phyloP scores from a whole-genome alignment of 2,113 vertebrate species.

The Cinclus mexicanus region DNA sequence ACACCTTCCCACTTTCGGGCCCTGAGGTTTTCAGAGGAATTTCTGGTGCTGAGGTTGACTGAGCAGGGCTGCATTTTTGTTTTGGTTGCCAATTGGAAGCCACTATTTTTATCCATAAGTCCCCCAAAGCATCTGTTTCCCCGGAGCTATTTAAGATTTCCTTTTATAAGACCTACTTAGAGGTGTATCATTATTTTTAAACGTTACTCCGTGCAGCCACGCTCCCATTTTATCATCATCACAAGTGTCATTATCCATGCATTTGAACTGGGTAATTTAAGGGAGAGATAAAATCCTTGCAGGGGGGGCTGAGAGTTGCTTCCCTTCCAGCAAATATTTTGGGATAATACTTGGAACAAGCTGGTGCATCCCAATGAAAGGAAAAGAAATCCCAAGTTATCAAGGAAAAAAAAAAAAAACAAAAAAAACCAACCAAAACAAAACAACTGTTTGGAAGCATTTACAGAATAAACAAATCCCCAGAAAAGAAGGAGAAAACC shows the following conservation, averaged over 20 bases:
- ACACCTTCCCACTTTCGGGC: not conserved
- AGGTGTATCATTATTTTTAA: slow-evolving; percentile 59
- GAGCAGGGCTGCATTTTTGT: slow-evolving; percentile 4
- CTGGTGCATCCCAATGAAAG: not conserved
- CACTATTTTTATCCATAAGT: slow-evolving; percentile 48
- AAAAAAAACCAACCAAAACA: not conserved
- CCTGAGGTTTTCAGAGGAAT: not conserved
- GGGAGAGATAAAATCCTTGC: slow-evolving; percentile 14
- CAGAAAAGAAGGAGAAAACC: not conserved
- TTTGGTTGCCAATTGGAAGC: slow-evolving; percentile 47
- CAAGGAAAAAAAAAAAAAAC: not conserved
- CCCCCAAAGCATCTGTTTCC: slow-evolving; percentile 66
- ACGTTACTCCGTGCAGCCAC: slow-evolving; percentile 17
- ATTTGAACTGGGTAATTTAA: not conserved
- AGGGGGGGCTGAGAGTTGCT: not conserved
- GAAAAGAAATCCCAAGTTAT: not conserved
- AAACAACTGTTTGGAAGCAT: not conserved
- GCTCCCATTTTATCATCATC: slow-evolving; percentile 23
- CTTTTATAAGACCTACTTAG: slow-evolving; percentile 40
- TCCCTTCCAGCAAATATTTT: slow-evolving; percentile 6
- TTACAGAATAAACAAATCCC: not conserved
- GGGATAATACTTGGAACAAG: not conserved
- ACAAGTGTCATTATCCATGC: not conserved
- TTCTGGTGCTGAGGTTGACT: not conserved
- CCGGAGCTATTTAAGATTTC: slow-evolving; percentile 27